phyloP scores from a whole-genome alignment of 2,888 invertebrate species.

The Ctenicera cuprea region DNA sequence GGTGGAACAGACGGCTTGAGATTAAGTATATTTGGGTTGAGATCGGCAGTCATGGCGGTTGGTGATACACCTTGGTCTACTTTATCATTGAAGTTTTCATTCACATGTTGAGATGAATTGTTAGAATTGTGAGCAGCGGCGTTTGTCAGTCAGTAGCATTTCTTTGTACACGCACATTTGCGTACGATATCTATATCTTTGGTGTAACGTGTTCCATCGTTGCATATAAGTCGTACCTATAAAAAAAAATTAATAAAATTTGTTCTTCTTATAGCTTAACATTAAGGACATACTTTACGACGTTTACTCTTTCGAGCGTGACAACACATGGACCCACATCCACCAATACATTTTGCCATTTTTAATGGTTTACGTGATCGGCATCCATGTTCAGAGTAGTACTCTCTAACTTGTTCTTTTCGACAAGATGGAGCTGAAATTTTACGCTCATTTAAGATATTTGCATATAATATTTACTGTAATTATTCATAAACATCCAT shows the following conservation, averaged over 20 bases:
- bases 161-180: conserved; percentile 96
- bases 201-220: conserved; percentile 94
- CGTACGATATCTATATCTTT: conserved; percentile 97
- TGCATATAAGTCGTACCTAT: conserved; percentile 93
- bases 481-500: background rate
- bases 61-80: conserved; percentile 49
- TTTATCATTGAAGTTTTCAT: conserved; percentile 42
- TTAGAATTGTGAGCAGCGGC: conserved; percentile 76
- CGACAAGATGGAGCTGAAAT: conserved; percentile 84
- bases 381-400: conserved; percentile 93
- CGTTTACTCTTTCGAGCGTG: conserved; percentile 93
- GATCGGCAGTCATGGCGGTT: conserved; percentile 55
- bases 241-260: conserved; percentile 52
- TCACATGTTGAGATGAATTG: conserved; percentile 57
- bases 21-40: conserved; percentile 62
- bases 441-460: conserved; percentile 19
- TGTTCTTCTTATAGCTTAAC: background rate
- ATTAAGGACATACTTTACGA: conserved; percentile 82
- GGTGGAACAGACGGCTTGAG: conserved; percentile 60
- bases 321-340: conserved; percentile 92
- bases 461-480: conserved; percentile 25
- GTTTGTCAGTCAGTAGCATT: conserved; percentile 86
- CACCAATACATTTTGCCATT: conserved; percentile 89
- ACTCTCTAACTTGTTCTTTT: conserved; percentile 93
- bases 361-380: conserved; percentile 93